phyloP scores from a whole-genome alignment of 1,140 invertebrate genomes.

The Arctopsyche grandis region DNA sequence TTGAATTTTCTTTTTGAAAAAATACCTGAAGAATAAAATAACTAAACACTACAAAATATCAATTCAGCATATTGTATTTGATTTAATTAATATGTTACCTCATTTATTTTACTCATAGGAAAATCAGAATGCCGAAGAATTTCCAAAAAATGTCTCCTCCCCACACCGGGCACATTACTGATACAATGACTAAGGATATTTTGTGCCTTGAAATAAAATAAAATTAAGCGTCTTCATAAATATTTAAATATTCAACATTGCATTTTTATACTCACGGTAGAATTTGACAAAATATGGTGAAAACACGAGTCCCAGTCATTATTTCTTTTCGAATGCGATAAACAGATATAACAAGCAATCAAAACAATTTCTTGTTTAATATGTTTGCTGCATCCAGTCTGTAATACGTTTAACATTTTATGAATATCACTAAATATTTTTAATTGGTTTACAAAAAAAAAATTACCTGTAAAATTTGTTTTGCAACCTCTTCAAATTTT shows the following conservation, averaged over 20 bases:
- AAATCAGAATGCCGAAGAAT: constrained; percentile 64
- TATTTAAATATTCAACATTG: constrained; percentile 4
- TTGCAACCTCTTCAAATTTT: constrained; percentile 62
- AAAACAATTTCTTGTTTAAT: constrained; percentile 57
- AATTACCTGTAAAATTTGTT: constrained; percentile 61
- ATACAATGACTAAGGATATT: constrained; percentile 60
- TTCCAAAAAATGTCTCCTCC: constrained; percentile 60
- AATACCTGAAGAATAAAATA: constrained; percentile 20
- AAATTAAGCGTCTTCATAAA: neutral
- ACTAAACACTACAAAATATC: no score
- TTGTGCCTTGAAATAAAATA: constrained; percentile 57
- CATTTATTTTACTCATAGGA: constrained; percentile 62
- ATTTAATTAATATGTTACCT: constrained; percentile 56
- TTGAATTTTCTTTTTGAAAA: neutral
- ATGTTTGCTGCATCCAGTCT: constrained; percentile 35
- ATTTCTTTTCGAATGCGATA: constrained; percentile 57
- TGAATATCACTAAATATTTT: neutral
- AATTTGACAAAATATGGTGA: constrained; percentile 60
- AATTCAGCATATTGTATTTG: neutral
- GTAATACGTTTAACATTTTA: constrained; percentile 24
- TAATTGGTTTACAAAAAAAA: constrained; percentile 21
- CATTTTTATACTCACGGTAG: constrained; percentile 57
- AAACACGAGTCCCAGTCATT: constrained; percentile 60
- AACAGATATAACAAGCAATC: constrained; percentile 58
- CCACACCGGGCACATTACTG: constrained; percentile 56